Conservation (phyloP, 1,140 invertebrate genomes). For the Drosophila navojoa region DNA sequence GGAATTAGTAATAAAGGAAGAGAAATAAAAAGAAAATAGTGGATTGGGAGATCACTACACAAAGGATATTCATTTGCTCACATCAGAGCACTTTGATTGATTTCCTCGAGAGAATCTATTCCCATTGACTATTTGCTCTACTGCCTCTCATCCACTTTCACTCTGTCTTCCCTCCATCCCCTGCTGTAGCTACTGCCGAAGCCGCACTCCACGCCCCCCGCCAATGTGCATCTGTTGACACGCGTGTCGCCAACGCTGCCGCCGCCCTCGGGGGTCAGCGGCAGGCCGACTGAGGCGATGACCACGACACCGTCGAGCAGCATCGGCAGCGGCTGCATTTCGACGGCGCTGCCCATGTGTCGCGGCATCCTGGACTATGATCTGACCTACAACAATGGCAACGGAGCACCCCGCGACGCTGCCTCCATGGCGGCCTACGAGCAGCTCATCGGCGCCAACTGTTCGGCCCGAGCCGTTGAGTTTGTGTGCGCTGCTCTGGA, state of each 20-base stretch:
- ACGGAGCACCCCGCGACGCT: conserved; percentile 50
- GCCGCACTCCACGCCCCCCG: conserved; percentile 71
- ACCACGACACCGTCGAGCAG: conserved; percentile 75
- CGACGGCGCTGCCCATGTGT: conserved; percentile 84
- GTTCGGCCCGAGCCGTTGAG: conserved; percentile 86
- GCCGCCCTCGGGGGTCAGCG: conserved; percentile 66
- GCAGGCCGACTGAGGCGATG: conserved; percentile 75
- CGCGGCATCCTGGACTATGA: conserved; percentile 87
- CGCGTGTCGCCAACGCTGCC: conserved; percentile 86
- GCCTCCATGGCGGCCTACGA: conserved; percentile 60
- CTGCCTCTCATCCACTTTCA: background rate
- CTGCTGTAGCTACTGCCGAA: conserved; percentile 62
- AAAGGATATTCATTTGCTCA: too few relatives aligned
- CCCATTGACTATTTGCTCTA: too few relatives aligned
- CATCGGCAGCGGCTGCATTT: conserved; percentile 75
- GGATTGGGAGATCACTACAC: too few relatives aligned
- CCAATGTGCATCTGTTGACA: conserved; percentile 85
- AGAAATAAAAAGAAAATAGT: too few relatives aligned
- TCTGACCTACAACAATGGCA: conserved; percentile 83
- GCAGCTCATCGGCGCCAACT: conserved; percentile 86
- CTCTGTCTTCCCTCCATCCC: background rate
- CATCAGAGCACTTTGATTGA: too few relatives aligned
- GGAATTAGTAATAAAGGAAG: too few relatives aligned
- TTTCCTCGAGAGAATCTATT: too few relatives aligned
- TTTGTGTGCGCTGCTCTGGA: conserved; percentile 88